phyloP scores from a whole-genome alignment of 2,888 invertebrate species.

The Portevinia maculata region DNA sequence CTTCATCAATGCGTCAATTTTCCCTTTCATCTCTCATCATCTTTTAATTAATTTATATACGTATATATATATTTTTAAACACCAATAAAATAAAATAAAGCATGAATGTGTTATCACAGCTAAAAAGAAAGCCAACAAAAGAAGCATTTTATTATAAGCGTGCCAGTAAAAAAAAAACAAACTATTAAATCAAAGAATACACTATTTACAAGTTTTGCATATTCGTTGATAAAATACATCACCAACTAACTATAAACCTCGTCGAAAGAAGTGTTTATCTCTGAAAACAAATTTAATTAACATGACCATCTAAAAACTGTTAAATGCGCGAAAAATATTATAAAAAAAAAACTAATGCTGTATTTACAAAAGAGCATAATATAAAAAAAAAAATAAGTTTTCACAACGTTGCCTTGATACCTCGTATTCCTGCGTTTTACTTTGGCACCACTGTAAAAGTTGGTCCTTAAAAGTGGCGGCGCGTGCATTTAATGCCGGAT shows the following conservation, averaged over 20 bases:
- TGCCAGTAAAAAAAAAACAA: constrained; percentile 1
- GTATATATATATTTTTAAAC: constrained; percentile 32
- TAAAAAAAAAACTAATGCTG: constrained; percentile 28
- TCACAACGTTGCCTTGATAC: constrained; percentile 84
- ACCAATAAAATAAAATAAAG: constrained; percentile 45
- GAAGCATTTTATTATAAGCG: constrained; percentile 38
- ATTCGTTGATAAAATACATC: constrained; percentile 23
- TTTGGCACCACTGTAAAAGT: constrained; percentile 98
- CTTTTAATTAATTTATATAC: no score
- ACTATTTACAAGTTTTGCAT: not conserved
- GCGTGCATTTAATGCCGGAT: constrained; percentile 94
- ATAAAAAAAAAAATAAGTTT: constrained; percentile 49
- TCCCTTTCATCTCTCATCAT: constrained; percentile 36
- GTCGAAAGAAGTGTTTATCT: constrained; percentile 6
- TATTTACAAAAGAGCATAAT: constrained; percentile 43
- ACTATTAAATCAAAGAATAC: not conserved
- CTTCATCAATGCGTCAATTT: constrained; percentile 16
- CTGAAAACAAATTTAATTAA: constrained; percentile 15
- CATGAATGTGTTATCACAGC: constrained; percentile 51
- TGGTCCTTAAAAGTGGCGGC: constrained; percentile 98
- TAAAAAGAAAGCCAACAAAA: constrained; percentile 8
- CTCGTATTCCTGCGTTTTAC: constrained; percentile 98
- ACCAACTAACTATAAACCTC: constrained; percentile 12
- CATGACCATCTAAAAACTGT: constrained; percentile 12
- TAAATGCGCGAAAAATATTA: constrained; percentile 36